These are phyloP conservation scores for Tangara arthus DNA, from an alignment of 2,797 vertebrate species.

Conservation along the genomic window DNA sequence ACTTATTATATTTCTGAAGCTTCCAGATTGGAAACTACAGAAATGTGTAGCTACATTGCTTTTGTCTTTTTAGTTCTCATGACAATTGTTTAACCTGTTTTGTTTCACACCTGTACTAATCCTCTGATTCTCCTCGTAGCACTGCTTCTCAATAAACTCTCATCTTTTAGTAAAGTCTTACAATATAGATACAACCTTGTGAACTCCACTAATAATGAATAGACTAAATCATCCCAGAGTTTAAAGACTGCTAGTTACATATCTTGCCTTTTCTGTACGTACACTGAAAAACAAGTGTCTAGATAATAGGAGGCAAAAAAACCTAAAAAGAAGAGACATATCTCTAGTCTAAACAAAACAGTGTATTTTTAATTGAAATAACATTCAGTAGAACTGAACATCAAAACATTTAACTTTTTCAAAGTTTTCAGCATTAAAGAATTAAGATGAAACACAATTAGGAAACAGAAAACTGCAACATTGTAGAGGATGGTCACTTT, in stretches of 20 bases:
- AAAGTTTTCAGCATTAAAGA: conserved; percentile 91
- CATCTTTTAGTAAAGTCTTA: background rate
- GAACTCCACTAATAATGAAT: background rate
- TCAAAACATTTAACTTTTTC: conserved; percentile 82
- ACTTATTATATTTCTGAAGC: conserved; percentile 60
- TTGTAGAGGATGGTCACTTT: conserved; percentile 95
- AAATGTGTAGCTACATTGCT: background rate
- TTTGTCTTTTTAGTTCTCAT: conserved; percentile 57
- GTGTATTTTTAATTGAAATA: conserved; percentile 72
- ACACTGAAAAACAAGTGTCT: background rate
- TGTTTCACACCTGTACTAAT: conserved; percentile 12
- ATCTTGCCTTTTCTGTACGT: background rate
- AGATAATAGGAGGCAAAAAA: conserved; percentile 45
- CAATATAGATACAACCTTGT: background rate
- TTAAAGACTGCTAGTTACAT: conserved; percentile 16
- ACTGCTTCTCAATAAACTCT: background rate
- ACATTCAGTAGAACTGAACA: conserved; percentile 72
- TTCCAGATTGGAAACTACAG: conserved; percentile 18
- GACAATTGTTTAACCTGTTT: conserved; percentile 62
- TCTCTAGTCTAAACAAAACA: conserved; percentile 66
- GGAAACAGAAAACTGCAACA: conserved; percentile 79
- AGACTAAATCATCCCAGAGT: conserved; percentile 4
- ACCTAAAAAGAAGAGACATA: conserved; percentile 29
- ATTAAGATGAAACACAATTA: conserved; percentile 88
- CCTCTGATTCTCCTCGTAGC: background rate